These are phyloP conservation scores for Labroides dimidiatus DNA, from an alignment of 2,797 vertebrate genomes.

Conservation along the genomic window DNA sequence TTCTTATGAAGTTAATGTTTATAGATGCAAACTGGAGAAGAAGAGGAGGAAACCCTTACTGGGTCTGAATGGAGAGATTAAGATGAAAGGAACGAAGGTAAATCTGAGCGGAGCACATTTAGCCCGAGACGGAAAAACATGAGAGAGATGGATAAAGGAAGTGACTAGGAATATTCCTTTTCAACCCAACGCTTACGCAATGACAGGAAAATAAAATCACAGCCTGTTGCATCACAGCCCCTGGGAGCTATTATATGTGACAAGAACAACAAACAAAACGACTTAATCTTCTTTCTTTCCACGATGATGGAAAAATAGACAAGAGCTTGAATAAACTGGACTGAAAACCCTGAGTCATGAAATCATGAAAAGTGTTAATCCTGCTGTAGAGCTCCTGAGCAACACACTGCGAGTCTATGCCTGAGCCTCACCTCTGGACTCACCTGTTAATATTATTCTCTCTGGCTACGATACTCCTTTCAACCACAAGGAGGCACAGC, in stretches of 20 bases:
- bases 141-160: neutral
- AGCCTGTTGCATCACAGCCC: constrained; percentile 4
- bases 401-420: neutral
- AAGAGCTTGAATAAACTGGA: neutral
- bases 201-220: neutral
- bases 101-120: neutral
- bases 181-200: neutral
- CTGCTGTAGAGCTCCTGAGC: neutral
- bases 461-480: neutral
- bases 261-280: neutral
- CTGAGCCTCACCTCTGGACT: constrained; percentile 12
- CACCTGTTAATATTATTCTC: neutral
- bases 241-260: constrained; percentile 1
- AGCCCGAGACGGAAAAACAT: neutral
- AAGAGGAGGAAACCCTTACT: neutral
- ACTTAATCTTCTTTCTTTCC: neutral
- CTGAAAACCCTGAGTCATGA: neutral
- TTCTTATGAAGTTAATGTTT: too few relatives aligned
- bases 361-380: neutral
- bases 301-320: constrained; percentile 3
- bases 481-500: constrained; percentile 53
- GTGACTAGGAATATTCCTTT: neutral
- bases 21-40: neutral
- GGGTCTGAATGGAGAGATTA: neutral
- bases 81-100: neutral